Evolutionary conservation across 2,888 invertebrate species (phyloP).

Genomic region (Amphipyra tragopoginis): DNA sequence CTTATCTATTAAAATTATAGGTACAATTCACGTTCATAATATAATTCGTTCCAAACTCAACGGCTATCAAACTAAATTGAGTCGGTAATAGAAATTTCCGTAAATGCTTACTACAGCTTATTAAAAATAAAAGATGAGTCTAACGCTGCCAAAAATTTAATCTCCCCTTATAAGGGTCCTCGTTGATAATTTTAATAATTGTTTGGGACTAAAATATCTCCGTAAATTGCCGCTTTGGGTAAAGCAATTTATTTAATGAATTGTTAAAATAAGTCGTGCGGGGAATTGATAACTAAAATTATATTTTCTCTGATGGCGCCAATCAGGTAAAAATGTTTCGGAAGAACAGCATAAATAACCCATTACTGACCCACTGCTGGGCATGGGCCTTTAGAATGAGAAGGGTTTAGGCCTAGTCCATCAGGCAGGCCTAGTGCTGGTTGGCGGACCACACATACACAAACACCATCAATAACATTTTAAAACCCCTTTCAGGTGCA

Average conservation of each 20-base stretch:
- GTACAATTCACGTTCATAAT: background rate
- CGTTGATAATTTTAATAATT: constrained; percentile 62
- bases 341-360: too few species aligned
- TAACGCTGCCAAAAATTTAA: constrained; percentile 54
- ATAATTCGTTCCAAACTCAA: background rate
- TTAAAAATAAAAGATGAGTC: constrained; percentile 50
- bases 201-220: constrained; percentile 54
- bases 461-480: too few species aligned
- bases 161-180: constrained; percentile 46
- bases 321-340: too few species aligned
- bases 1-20: too few species aligned
- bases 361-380: too few species aligned
- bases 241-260: constrained; percentile 55
- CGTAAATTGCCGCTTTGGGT: constrained; percentile 46
- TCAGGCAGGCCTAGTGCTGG: too few species aligned
- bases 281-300: background rate
- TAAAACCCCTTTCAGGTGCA: too few species aligned
- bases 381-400: too few species aligned
- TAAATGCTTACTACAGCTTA: constrained; percentile 21
- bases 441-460: too few species aligned
- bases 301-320: too few species aligned
- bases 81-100: constrained; percentile 22
- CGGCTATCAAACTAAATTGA: constrained; percentile 3
- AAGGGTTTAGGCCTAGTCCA: too few species aligned
- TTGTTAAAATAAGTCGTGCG: constrained; percentile 48